Conservation (phyloP, 2,888 invertebrate genomes). For the Drosophila paranaensis region DNA sequence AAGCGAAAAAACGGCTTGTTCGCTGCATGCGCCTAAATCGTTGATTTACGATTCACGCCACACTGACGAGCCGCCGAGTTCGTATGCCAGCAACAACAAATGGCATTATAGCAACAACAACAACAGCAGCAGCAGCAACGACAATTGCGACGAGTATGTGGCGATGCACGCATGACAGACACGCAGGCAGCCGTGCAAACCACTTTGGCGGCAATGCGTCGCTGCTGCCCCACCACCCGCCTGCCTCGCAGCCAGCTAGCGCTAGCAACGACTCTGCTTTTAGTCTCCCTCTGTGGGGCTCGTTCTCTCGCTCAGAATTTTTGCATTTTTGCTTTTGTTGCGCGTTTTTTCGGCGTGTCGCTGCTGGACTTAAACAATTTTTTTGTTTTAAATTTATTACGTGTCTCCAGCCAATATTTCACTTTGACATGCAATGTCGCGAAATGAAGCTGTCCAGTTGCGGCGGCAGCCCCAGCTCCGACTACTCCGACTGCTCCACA, state of each 20-base stretch:
- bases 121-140: conserved; percentile 23
- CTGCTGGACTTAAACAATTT: conserved; percentile 59
- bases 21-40: conserved; percentile 78
- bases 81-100: conserved; percentile 28
- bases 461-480: conserved; percentile 44
- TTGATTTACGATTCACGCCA: conserved; percentile 82
- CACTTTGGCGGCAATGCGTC: conserved; percentile 76
- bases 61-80: conserved; percentile 72
- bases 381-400: conserved; percentile 83
- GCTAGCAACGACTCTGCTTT: conserved; percentile 14
- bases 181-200: conserved; percentile 78
- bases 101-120: conserved; percentile 20
- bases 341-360: conserved; percentile 35
- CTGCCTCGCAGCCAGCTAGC: not conserved
- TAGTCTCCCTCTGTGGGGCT: conserved; percentile 28
- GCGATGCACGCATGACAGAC: conserved; percentile 76
- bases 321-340: conserved; percentile 23
- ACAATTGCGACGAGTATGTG: conserved; percentile 62
- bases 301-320: conserved; percentile 20
- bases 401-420: conserved; percentile 84
- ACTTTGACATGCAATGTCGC: conserved; percentile 83
- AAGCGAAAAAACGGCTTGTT: conserved; percentile 31
- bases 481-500: not conserved
- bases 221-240: conserved; percentile 9
- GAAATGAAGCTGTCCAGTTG: conserved; percentile 83